Conservation (phyloP, 2,113 vertebrate species). For the Calonectris borealis region DNA sequence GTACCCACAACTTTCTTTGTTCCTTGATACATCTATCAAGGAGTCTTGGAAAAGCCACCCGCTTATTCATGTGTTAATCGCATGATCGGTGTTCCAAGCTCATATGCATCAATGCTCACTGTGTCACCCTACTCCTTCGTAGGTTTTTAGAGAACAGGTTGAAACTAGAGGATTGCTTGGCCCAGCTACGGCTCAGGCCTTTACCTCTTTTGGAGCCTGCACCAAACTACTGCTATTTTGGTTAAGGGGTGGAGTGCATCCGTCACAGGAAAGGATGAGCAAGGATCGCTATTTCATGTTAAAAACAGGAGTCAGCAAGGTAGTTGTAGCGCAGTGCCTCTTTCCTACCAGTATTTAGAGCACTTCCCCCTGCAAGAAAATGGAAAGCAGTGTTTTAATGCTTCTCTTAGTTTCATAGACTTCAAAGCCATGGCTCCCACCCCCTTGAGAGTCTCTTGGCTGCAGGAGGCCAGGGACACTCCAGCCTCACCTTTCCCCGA, state of each 20-base stretch:
- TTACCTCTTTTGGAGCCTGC: background rate
- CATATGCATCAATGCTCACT: fast-evolving
- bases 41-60: background rate
- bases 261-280: background rate
- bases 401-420: background rate
- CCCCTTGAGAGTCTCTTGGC: background rate
- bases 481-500: background rate
- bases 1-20: background rate
- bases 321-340: background rate
- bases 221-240: background rate
- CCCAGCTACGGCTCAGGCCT: background rate
- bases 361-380: background rate
- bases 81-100: fast-evolving
- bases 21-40: too few species aligned
- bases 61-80: too few species aligned
- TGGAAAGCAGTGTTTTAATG: background rate
- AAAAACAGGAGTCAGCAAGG: background rate
- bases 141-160: too few species aligned
- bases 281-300: background rate
- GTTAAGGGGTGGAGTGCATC: background rate
- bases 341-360: background rate
- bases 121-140: too few species aligned
- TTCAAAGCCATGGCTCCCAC: background rate
- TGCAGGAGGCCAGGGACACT: background rate
- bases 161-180: background rate